Base-by-base conservation (phyloP, 2,888 invertebrate species). In the Hemicrepidius hirtus region DNA sequence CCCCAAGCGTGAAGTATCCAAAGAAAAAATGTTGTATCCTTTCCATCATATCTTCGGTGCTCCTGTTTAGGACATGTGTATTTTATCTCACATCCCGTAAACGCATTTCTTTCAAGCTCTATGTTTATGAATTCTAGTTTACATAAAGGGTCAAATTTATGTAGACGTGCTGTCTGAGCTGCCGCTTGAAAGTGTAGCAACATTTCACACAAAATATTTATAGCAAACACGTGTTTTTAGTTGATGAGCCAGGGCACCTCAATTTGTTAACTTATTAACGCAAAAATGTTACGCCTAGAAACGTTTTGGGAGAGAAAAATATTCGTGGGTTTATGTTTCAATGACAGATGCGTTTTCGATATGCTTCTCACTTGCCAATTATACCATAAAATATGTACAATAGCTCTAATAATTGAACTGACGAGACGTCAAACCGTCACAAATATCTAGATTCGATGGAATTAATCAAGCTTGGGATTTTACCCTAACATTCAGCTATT, bases 71-170 rank as follows among this genome's bases (percentile, higher is more conserved):
- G 60, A 60, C 60, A 60, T 60, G 60, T 53, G 28, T 66, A 66
- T 66, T 66, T 57, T 55, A 66, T 55, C 46, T 49, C 57, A 37
- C 44, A 13, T 46, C 24, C 35, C 50, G 18, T 13, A 18, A 57
- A 41, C 66, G 21, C 55, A 28, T 55, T 66, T 66, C 55, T 66
- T 66, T 66, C 41, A 40, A 57, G 40, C 57, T 18, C 16, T 18
- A 66, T 55, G 66, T 66, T 66, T 66, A 66, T 66, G 66, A 66
- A 66, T 41, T 66, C 28, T 13, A 13, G 68, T 68, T 46, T 68
- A 49, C 46, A 49, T 59, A 60, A 59, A 60, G 20, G 68, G 60
- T 49, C 53, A 49, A 66, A 68, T 59, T 59, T 68, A 68, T 68
- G 59, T 59, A 59, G 44, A 44, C 59, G 13, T 1, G 59, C 46